Percentiles rank a stretch among this genome's conserved stretches.
These are phyloP conservation scores for Stenoptilia bipunctidactyla DNA, from an alignment of 2,888 invertebrate genomes.

Conservation along the genomic window DNA sequence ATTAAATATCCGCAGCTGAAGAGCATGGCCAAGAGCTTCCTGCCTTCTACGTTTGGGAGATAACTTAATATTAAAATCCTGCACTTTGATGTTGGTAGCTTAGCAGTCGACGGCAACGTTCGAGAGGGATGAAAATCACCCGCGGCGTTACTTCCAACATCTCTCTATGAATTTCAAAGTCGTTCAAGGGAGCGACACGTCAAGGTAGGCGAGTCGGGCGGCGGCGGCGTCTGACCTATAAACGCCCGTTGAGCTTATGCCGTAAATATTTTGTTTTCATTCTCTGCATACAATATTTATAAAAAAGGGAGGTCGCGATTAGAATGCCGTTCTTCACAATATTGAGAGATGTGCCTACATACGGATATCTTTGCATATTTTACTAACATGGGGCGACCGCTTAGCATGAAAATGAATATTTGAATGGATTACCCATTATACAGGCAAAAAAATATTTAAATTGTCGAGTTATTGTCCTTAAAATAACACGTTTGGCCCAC, in stretches of 20 bases:
- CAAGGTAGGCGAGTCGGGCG: constrained; percentile 37
- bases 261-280: constrained; percentile 44
- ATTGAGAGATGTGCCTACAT: constrained; percentile 38
- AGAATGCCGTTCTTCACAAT: constrained; percentile 53
- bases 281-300: constrained; percentile 57
- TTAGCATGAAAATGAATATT: constrained; percentile 31
- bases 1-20: constrained; percentile 33
- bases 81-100: constrained; percentile 52
- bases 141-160: constrained; percentile 33
- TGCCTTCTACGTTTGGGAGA: constrained; percentile 26
- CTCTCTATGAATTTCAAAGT: constrained; percentile 27
- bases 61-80: constrained; percentile 52
- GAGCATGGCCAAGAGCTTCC: constrained; percentile 23
- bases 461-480: constrained; percentile 6
- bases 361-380: constrained; percentile 48
- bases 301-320: constrained; percentile 44
- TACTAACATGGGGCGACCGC: constrained; percentile 26
- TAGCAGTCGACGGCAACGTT: constrained; percentile 20
- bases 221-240: constrained; percentile 50
- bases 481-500: constrained; percentile 26
- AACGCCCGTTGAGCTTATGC: constrained; percentile 28
- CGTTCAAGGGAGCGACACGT: constrained; percentile 24
- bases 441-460: constrained; percentile 13
- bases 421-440: constrained; percentile 22
- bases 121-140: constrained; percentile 45